phyloP scores from a whole-genome alignment of 2,888 invertebrate genomes.

The Tolmerus cingulatus region DNA sequence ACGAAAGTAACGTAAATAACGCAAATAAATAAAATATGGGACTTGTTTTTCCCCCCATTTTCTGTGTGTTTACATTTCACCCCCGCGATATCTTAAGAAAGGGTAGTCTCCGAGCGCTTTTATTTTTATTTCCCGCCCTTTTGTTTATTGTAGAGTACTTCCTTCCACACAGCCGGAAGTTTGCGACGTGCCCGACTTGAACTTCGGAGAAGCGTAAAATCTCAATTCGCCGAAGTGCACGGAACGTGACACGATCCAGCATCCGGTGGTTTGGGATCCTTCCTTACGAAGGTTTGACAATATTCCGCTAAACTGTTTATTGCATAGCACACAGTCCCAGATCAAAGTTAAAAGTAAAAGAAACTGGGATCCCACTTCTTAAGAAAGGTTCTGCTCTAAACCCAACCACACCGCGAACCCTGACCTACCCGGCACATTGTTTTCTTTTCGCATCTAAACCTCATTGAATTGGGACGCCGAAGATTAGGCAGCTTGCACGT shows the following conservation, averaged over 20 bases:
- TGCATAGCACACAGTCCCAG: neutral
- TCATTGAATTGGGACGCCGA: neutral
- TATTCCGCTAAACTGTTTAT: neutral
- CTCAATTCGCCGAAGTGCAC: slow-evolving; percentile 10
- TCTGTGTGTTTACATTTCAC: neutral
- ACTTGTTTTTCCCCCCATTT: neutral
- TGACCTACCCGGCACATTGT: neutral
- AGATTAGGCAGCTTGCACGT: slow-evolving; percentile 11
- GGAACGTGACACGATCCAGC: neutral
- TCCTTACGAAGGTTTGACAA: neutral
- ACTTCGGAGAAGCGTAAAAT: neutral
- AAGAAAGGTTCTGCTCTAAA: neutral
- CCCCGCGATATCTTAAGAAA: neutral
- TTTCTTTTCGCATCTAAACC: slow-evolving; percentile 1
- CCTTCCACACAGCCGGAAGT: neutral
- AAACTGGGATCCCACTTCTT: neutral
- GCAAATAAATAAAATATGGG: neutral
- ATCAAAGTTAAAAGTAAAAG: neutral
- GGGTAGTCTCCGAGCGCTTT: neutral
- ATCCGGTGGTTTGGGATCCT: neutral
- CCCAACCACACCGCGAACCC: neutral
- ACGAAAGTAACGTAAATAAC: neutral
- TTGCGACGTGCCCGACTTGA: neutral
- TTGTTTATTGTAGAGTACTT: neutral
- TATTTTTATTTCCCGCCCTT: neutral